Evolutionary conservation across 2,888 invertebrate species (phyloP).

Genomic region (Macaria liturata): DNA sequence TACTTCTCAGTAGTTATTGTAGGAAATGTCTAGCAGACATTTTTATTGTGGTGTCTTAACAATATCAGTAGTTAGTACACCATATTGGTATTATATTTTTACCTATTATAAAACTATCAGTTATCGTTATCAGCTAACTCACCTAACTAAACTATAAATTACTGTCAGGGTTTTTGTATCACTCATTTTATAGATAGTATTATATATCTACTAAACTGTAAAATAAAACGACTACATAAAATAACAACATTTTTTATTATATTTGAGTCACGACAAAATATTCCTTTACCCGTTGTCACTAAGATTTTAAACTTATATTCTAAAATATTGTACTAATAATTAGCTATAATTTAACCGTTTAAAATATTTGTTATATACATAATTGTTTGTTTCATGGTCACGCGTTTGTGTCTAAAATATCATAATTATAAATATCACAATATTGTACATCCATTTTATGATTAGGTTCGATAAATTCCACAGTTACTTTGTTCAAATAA

Average conservation of each 20-base stretch:
- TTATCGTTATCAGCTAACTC: too few species aligned
- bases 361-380: conserved; percentile 11
- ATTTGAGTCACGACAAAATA: conserved; percentile 54
- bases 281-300: conserved; percentile 58
- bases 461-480: not conserved
- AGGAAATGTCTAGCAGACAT: too few species aligned
- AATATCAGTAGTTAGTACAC: too few species aligned
- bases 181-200: too few species aligned
- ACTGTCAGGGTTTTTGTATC: not conserved
- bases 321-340: conserved; percentile 29
- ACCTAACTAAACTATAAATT: not conserved
- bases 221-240: conserved; percentile 40
- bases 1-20: too few species aligned
- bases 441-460: conserved; percentile 6
- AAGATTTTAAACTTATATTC: conserved; percentile 48
- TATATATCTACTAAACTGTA: not conserved
- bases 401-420: conserved; percentile 1
- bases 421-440: conserved; percentile 17
- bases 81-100: too few species aligned
- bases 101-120: too few species aligned
- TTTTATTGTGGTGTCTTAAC: too few species aligned
- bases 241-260: conserved; percentile 49
- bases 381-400: conserved; percentile 21
- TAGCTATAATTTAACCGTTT: conserved; percentile 29
- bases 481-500: not conserved